These are phyloP conservation scores for Myotis lucifugus DNA, from an alignment of 2,113 vertebrate genomes.

Conservation along the genomic window DNA sequence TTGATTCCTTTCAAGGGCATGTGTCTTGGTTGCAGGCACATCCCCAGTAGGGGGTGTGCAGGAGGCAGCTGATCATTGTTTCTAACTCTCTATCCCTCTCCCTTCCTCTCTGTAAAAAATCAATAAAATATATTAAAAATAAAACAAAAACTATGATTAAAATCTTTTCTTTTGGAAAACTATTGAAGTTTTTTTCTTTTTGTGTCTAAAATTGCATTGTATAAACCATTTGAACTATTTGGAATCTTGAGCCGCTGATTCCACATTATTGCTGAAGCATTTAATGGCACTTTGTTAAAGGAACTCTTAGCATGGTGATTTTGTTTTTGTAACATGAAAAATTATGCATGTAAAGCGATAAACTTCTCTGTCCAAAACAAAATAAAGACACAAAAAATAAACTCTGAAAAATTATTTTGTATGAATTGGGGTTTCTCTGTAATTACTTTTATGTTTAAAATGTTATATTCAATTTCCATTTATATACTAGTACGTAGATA, in stretches of 20 bases:
- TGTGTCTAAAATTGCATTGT: not conserved
- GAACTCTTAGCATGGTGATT: not conserved
- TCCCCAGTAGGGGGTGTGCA: too few species aligned
- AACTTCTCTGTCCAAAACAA: not conserved
- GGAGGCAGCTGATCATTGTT: too few species aligned
- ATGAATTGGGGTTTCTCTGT: not conserved
- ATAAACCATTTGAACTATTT: not conserved
- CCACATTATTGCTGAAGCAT: not conserved
- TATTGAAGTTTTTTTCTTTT: not conserved
- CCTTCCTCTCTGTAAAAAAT: too few species aligned
- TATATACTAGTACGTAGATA: not conserved
- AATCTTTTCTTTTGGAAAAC: not conserved
- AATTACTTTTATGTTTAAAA: not conserved
- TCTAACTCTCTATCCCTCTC: too few species aligned
- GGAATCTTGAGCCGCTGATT: not conserved
- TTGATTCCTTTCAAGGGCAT: too few species aligned
- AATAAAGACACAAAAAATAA: not conserved
- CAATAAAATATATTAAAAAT: too few species aligned
- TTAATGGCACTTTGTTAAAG: not conserved
- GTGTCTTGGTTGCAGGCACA: too few species aligned
- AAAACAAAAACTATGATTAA: not conserved
- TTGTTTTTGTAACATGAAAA: not conserved
- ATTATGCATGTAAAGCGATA: not conserved
- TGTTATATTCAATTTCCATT: not conserved
- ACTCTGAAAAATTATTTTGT: not conserved